A percentile compares a stretch with the other conserved stretches of the same genome.
These are phyloP conservation scores for Turnix velox DNA, from an alignment of 2,113 vertebrate genomes.

Conservation along the genomic window DNA sequence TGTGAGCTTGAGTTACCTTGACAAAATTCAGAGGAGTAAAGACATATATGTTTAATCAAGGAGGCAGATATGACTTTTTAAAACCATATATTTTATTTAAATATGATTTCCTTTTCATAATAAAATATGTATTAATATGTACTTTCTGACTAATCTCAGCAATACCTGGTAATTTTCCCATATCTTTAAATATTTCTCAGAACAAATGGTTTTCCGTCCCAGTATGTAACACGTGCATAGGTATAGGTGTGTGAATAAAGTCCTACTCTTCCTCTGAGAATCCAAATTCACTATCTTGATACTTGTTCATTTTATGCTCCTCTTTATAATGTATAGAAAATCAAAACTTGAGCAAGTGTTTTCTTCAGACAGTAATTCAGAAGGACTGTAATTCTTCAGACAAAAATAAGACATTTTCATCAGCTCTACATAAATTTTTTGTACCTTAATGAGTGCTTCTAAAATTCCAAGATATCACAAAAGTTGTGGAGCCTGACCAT, in stretches of 20 bases:
- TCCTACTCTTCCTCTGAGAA: neutral
- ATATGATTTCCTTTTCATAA: conserved; percentile 79
- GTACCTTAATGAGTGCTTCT: neutral
- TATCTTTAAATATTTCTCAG: conserved; percentile 87
- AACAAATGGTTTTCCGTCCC: conserved; percentile 76
- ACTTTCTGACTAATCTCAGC: conserved; percentile 74
- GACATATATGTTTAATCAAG: conserved; percentile 47
- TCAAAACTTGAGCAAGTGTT: neutral
- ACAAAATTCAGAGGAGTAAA: conserved; percentile 43
- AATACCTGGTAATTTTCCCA: conserved; percentile 75
- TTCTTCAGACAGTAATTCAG: neutral
- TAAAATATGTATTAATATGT: conserved; percentile 84
- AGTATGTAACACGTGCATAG: neutral
- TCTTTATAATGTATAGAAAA: neutral
- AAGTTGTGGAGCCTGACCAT: neutral
- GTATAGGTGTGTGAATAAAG: neutral
- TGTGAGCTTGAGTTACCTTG: neutral
- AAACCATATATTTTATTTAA: conserved; percentile 87
- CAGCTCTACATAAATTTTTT: neutral
- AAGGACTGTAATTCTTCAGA: neutral
- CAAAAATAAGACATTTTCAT: neutral
- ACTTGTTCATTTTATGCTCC: neutral
- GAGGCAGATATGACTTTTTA: conserved; percentile 61
- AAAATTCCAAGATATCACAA: neutral
- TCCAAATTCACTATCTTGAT: neutral